These are phyloP conservation scores for Tipula confusa DNA, from an alignment of 2,888 invertebrate species.

Conservation along the genomic window DNA sequence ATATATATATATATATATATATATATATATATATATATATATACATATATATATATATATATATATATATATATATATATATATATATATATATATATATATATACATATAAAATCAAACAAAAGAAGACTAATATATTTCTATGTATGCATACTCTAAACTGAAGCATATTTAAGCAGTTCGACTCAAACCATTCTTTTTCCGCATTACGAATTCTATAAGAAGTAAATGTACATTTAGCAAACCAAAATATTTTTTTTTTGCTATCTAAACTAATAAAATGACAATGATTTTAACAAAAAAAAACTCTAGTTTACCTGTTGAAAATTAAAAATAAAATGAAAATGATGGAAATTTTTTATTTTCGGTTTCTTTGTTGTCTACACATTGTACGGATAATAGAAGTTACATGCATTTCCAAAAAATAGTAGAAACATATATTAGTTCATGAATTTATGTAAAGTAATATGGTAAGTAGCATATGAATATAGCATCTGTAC, in stretches of 20 bases:
- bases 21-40: neutral
- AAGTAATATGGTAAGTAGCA: no score
- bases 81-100: neutral
- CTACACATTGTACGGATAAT: neutral
- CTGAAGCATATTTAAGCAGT: neutral
- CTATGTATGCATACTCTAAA: neutral
- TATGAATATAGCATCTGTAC: no score
- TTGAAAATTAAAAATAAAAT: neutral
- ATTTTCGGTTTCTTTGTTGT: constrained; percentile 13
- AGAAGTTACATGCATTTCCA: no score
- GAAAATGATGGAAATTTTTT: neutral
- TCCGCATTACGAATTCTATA: neutral
- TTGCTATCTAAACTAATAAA: neutral
- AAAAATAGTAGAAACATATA: no score
- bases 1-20: no score
- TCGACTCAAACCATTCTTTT: neutral
- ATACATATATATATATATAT: no score
- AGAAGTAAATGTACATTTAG: neutral
- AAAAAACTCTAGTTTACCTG: neutral
- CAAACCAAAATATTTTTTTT: neutral
- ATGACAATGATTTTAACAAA: neutral
- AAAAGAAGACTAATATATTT: no score
- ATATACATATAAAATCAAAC: neutral
- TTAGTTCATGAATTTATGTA: no score
- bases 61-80: no score